phyloP scores from a whole-genome alignment of 2,888 invertebrate species.

The Yponomeuta sedellus region DNA sequence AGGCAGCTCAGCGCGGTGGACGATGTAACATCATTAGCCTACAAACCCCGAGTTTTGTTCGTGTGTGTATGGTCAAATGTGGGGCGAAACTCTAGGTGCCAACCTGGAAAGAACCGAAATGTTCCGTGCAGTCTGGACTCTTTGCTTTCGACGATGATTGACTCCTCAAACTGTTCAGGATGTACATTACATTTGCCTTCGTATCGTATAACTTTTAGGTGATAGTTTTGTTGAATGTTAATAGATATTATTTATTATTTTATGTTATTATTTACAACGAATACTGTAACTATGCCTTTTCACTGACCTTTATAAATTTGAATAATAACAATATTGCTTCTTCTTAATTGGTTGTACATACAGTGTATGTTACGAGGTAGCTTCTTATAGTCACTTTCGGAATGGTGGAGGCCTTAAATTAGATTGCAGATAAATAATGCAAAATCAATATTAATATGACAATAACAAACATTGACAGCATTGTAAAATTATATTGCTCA shows the following conservation, averaged over 20 bases:
- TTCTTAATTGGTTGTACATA: conserved; percentile 41
- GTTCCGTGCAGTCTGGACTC: conserved; percentile 11
- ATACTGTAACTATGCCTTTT: conserved; percentile 39
- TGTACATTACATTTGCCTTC: conserved; percentile 13
- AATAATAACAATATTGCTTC: conserved; percentile 31
- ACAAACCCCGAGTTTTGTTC: conserved; percentile 9
- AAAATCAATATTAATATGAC: conserved; percentile 7
- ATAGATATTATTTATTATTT: conserved; percentile 65
- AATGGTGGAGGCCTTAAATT: conserved; percentile 30
- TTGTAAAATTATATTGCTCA: conserved; percentile 24
- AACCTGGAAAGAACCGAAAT: background rate
- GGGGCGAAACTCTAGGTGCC: conserved; percentile 1
- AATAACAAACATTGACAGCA: conserved; percentile 16
- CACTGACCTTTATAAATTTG: conserved; percentile 30
- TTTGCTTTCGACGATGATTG: background rate
- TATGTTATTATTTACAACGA: conserved; percentile 57
- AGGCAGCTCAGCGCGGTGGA: background rate
- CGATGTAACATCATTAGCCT: conserved; percentile 5
- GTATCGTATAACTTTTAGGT: conserved; percentile 1
- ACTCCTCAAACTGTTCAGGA: conserved; percentile 1
- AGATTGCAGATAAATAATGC: background rate
- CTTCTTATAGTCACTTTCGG: conserved; percentile 27
- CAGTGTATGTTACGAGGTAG: conserved; percentile 24
- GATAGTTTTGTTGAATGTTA: conserved; percentile 59
- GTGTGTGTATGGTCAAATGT: conserved; percentile 1